These are phyloP conservation scores for Idaea biselata DNA, from an alignment of 2,888 invertebrate genomes.

Conservation along the genomic window DNA sequence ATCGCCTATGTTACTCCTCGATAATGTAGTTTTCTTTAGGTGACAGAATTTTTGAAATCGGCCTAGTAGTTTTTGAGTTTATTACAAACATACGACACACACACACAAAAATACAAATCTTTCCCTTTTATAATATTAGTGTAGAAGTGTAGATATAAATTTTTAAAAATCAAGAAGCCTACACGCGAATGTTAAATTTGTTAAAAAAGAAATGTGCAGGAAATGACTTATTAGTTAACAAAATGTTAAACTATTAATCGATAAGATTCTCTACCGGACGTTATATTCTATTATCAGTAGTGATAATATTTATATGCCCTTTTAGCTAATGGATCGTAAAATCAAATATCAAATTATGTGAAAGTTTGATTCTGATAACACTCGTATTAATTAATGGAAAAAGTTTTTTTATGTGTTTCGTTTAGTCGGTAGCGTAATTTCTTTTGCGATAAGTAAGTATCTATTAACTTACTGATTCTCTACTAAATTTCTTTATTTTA, in stretches of 20 bases:
- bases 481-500: background rate
- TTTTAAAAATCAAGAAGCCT: too few species aligned
- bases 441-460: background rate
- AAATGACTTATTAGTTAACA: background rate
- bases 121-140: too few species aligned
- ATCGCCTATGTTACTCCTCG: too few species aligned
- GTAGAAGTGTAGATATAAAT: too few species aligned
- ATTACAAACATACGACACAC: too few species aligned
- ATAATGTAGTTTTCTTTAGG: too few species aligned
- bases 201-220: background rate
- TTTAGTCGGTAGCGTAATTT: background rate
- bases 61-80: too few species aligned
- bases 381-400: constrained; percentile 2
- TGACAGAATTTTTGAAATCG: too few species aligned
- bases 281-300: constrained; percentile 23
- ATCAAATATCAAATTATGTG: constrained; percentile 5
- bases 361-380: constrained; percentile 9
- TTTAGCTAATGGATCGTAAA: constrained; percentile 9
- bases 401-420: background rate
- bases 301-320: constrained; percentile 9
- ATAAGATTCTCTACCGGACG: constrained; percentile 6
- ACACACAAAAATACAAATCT: too few species aligned
- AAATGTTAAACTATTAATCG: background rate
- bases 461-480: background rate
- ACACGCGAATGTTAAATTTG: too few species aligned